Conservation (phyloP, 2,888 invertebrate species). For the Lysandra bellargus region DNA sequence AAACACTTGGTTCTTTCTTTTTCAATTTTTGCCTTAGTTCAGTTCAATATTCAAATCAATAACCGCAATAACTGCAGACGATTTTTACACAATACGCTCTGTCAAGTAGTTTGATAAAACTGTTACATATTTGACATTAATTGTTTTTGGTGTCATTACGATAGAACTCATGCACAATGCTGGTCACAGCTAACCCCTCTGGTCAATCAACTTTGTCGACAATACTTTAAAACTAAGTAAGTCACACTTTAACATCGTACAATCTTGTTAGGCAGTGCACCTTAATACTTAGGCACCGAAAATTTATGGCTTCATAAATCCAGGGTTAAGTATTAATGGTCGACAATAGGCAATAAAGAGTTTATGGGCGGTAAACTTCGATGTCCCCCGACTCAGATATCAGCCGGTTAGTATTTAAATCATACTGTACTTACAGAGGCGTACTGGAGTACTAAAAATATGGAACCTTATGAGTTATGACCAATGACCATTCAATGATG, state of each 20-base stretch:
- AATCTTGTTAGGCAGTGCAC: neutral
- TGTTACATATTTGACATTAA: neutral
- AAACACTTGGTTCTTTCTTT: too few species aligned
- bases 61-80: too few species aligned
- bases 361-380: slow-evolving; percentile 79
- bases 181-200: neutral
- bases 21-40: too few species aligned
- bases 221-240: neutral
- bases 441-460: too few species aligned
- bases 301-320: slow-evolving; percentile 80
- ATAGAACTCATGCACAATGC: neutral
- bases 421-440: neutral
- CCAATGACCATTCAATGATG: too few species aligned
- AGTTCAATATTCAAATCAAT: too few species aligned
- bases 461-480: too few species aligned
- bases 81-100: too few species aligned
- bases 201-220: neutral
- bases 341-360: slow-evolving; percentile 78
- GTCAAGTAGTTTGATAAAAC: too few species aligned
- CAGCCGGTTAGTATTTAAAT: slow-evolving; percentile 42
- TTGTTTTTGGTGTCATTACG: neutral
- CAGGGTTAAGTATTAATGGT: slow-evolving; percentile 79
- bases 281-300: slow-evolving; percentile 56
- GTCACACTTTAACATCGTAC: neutral
- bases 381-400: slow-evolving; percentile 63